Conservation (phyloP, 1,140 invertebrate genomes). For the Drosophila tani region DNA sequence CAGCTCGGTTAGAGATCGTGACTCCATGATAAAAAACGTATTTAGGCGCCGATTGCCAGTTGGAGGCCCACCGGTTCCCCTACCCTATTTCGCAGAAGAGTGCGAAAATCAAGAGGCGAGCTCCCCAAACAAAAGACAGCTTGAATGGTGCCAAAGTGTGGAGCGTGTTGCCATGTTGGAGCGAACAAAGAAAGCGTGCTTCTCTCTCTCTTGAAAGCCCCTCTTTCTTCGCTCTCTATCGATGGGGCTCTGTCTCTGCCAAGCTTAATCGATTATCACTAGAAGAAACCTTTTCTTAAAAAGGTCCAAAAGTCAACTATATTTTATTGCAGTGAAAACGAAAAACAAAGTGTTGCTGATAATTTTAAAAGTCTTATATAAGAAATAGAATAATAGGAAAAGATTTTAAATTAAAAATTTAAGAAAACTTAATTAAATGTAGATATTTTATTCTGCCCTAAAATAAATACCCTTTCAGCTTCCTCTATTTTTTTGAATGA, state of each 20-base stretch:
- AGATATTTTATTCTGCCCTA: no score
- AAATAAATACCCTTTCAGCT: neutral
- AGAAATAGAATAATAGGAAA: neutral
- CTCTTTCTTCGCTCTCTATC: conserved; percentile 13
- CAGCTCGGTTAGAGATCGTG: conserved; percentile 28
- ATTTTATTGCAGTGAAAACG: neutral
- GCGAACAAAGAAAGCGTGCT: conserved; percentile 34
- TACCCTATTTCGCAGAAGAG: conserved; percentile 34
- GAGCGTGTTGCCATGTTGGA: conserved; percentile 49
- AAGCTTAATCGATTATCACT: conserved; percentile 16
- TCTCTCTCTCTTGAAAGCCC: conserved; percentile 10
- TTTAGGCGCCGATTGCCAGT: conserved; percentile 10
- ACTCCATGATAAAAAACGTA: conserved; percentile 1
- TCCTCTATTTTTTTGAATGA: neutral
- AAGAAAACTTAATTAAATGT: neutral
- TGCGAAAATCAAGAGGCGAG: conserved; percentile 48
- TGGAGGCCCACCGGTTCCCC: neutral
- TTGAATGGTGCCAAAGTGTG: conserved; percentile 34
- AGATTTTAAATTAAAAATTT: neutral
- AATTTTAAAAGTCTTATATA: neutral
- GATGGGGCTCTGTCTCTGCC: neutral
- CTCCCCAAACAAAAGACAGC: conserved; percentile 45
- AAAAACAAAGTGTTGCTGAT: neutral
- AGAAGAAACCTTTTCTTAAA: conserved; percentile 2
- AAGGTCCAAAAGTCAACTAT: conserved; percentile 2